Evolutionary conservation across 2,113 vertebrate species (phyloP).

Genomic region (Cavia porcellus): DNA sequence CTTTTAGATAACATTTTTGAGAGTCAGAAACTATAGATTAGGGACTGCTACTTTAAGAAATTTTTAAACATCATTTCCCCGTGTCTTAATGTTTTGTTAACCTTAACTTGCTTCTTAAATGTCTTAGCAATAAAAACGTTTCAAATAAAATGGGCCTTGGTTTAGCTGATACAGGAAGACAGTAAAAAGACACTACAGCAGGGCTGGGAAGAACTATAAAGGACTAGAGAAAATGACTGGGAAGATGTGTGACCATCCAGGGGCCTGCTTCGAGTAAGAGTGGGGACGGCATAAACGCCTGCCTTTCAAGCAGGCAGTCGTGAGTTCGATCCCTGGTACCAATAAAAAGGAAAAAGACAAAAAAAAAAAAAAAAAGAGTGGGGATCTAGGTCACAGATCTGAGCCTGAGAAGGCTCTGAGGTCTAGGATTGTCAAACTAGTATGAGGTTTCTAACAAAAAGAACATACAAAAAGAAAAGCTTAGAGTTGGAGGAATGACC

Average conservation of each 20-base stretch:
- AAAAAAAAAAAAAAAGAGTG: not conserved
- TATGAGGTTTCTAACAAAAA: not conserved
- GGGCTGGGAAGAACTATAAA: not conserved
- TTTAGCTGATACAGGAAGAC: constrained; percentile 17
- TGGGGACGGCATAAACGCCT: not conserved
- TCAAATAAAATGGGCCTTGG: not conserved
- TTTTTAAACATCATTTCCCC: constrained; percentile 52
- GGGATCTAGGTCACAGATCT: constrained; percentile 9
- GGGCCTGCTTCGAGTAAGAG: constrained; percentile 31
- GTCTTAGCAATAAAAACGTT: constrained; percentile 6
- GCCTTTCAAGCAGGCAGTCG: too few relatives aligned
- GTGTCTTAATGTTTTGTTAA: constrained; percentile 41
- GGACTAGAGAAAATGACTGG: not conserved
- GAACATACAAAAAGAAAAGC: constrained; percentile 43
- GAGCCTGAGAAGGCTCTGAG: not conserved
- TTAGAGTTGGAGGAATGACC: constrained; percentile 20
- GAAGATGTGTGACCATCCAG: not conserved
- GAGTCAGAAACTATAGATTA: constrained; percentile 65
- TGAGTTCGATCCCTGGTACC: too few relatives aligned
- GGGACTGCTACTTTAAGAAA: not conserved
- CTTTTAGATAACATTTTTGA: constrained; percentile 53
- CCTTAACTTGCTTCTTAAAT: constrained; percentile 29
- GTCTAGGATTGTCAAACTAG: not conserved
- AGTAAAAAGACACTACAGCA: not conserved
- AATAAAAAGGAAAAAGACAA: too few relatives aligned